Evolutionary conservation across 2,888 invertebrate species (phyloP).

Genomic region (Acleris emargana): DNA sequence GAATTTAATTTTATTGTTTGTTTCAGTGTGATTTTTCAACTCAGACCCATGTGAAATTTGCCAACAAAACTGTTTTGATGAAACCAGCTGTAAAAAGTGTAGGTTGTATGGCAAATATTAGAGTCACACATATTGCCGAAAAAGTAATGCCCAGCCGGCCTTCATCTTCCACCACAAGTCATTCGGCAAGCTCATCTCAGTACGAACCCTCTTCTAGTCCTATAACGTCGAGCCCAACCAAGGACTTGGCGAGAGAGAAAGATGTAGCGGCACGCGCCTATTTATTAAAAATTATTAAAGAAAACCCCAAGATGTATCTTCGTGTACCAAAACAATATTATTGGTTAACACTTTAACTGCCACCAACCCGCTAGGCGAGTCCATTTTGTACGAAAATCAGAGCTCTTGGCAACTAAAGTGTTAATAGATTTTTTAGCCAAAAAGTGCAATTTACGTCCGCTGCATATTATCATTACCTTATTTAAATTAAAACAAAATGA

Average conservation of each 20-base stretch:
- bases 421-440: neutral
- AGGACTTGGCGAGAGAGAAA: neutral
- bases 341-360: too few relatives aligned
- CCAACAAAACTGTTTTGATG: neutral
- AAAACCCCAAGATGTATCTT: neutral
- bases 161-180: neutral
- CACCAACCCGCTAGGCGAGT: too few relatives aligned
- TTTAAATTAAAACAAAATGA: slow-evolving; percentile 19
- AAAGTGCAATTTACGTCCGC: neutral
- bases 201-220: neutral
- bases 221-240: neutral
- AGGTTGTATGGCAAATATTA: neutral
- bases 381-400: too few relatives aligned
- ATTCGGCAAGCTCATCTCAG: neutral
- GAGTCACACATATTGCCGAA: neutral
- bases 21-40: slow-evolving; percentile 3
- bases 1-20: neutral
- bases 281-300: neutral
- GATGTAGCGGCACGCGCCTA: neutral
- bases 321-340: slow-evolving; percentile 2
- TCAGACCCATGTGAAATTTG: neutral
- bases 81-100: neutral
- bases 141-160: neutral
- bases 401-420: too few relatives aligned
- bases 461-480: slow-evolving; percentile 16